A percentile compares a stretch with the other conserved stretches of the same genome.
Conservation (phyloP, 2,888 invertebrate genomes). For the Napeogenes sylphis region DNA sequence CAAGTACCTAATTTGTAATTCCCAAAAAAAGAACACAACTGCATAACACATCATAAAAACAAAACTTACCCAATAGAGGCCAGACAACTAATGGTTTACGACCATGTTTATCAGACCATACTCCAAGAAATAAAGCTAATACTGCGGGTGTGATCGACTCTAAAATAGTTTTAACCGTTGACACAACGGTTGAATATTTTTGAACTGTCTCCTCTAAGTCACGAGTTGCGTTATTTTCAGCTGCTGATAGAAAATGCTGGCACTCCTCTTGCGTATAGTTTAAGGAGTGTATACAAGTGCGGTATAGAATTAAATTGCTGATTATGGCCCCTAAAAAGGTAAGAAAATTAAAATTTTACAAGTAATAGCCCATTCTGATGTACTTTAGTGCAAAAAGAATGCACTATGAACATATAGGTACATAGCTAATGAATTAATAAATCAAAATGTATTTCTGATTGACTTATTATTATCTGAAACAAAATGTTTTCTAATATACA, state of each 20-base stretch:
- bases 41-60: no score
- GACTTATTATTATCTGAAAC: no score
- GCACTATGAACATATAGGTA: no score
- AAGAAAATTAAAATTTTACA: no score
- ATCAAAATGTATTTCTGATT: no score
- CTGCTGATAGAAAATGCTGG: conserved; percentile 66
- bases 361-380: no score
- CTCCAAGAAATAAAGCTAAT: conserved; percentile 84
- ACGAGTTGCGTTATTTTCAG: conserved; percentile 74
- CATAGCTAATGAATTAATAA: no score
- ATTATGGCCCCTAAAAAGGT: conserved; percentile 69
- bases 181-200: conserved; percentile 80
- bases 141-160: conserved; percentile 83
- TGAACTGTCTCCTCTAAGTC: conserved; percentile 76
- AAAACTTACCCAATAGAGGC: conserved; percentile 77
- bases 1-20: no score
- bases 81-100: conserved; percentile 83
- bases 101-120: conserved; percentile 89
- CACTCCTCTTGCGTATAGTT: conserved; percentile 79
- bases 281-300: conserved; percentile 81
- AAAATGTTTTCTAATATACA: no score
- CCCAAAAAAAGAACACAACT: no score
- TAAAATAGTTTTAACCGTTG: conserved; percentile 79
- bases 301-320: conserved; percentile 82
- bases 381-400: no score